Percentiles rank a stretch among this genome's conserved stretches.
Conservation (phyloP, 2,888 invertebrate species). For the Hydrotaea diabolus region DNA sequence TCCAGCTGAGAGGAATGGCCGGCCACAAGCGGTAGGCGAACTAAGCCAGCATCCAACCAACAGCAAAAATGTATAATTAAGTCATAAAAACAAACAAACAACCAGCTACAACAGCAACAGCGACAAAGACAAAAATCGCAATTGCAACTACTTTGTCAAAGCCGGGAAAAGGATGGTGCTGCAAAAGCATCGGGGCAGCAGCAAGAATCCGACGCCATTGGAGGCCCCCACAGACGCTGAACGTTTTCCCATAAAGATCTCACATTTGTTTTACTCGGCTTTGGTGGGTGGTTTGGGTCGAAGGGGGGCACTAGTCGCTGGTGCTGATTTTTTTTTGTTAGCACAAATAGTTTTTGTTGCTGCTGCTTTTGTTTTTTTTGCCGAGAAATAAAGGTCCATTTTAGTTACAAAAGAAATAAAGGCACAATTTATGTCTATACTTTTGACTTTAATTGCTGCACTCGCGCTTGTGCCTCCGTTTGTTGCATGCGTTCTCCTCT, state of each 20-base stretch:
- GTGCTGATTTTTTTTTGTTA: neutral
- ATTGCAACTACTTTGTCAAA: slow-evolving; percentile 51
- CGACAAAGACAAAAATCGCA: slow-evolving; percentile 23
- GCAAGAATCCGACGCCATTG: slow-evolving; percentile 26
- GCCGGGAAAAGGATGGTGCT: too few species aligned
- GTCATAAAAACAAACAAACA: slow-evolving; percentile 53
- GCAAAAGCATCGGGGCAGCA: too few species aligned
- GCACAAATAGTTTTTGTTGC: slow-evolving; percentile 18
- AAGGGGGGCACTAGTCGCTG: neutral
- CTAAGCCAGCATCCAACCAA: neutral
- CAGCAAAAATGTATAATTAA: slow-evolving; percentile 61
- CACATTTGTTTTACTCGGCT: slow-evolving; percentile 14
- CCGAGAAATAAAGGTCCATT: slow-evolving; percentile 39
- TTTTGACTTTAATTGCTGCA: slow-evolving; percentile 67
- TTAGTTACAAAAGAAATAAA: slow-evolving; percentile 54
- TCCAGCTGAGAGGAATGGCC: neutral
- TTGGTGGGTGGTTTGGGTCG: neutral
- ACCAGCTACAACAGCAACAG: neutral
- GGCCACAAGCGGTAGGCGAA: neutral
- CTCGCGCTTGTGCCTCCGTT: slow-evolving; percentile 59
- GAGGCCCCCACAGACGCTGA: slow-evolving; percentile 44
- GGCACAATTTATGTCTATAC: slow-evolving; percentile 63
- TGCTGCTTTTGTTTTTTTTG: neutral
- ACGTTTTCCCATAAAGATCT: slow-evolving; percentile 3
- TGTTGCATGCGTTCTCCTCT: slow-evolving; percentile 20